Evolutionary conservation across 92 coral and sea anemone species (phyloP).

Genomic region (Plumapathes pennacea): DNA sequence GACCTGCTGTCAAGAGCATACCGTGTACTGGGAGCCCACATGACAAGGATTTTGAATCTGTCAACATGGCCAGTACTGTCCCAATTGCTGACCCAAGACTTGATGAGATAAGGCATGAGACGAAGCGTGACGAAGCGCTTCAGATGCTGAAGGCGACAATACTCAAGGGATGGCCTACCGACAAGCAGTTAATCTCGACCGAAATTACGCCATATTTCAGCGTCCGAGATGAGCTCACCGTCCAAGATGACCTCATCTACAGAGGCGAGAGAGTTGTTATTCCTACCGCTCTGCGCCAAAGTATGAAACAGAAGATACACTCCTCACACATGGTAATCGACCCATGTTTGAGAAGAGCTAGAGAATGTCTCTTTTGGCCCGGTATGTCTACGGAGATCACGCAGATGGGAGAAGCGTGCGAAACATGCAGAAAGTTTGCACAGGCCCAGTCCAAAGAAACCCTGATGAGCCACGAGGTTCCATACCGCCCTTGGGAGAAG

Average conservation of each 20-base stretch:
- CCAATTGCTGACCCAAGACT: slow-evolving; percentile 2
- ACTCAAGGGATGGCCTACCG: slow-evolving; percentile 20
- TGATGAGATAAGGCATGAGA: not conserved
- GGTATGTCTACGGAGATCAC: slow-evolving; percentile 26
- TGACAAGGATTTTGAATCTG: slow-evolving; percentile 7
- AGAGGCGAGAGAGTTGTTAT: slow-evolving; percentile 14
- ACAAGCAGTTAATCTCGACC: not conserved
- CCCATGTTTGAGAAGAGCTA: slow-evolving; percentile 3
- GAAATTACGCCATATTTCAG: slow-evolving; percentile 5
- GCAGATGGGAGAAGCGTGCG: slow-evolving; percentile 9
- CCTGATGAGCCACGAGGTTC: slow-evolving; percentile 7
- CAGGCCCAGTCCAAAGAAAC: slow-evolving; percentile 16
- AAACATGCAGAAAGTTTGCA: slow-evolving; percentile 10
- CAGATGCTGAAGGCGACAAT: slow-evolving; percentile 1
- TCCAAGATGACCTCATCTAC: slow-evolving; percentile 13
- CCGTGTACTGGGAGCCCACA: too few relatives aligned
- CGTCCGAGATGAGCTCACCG: slow-evolving; percentile 16
- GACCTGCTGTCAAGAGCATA: slow-evolving; percentile 3
- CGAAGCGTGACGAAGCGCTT: not conserved
- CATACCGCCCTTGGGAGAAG: slow-evolving; percentile 12
- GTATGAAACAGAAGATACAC: slow-evolving; percentile 5
- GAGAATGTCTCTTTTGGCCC: slow-evolving; percentile 21
- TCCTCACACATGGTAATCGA: slow-evolving; percentile 2
- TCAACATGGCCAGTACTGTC: slow-evolving; percentile 1
- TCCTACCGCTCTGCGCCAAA: not conserved